These are phyloP conservation scores for Semotilus atromaculatus DNA, from an alignment of 2,797 vertebrate genomes.

Conservation along the genomic window DNA sequence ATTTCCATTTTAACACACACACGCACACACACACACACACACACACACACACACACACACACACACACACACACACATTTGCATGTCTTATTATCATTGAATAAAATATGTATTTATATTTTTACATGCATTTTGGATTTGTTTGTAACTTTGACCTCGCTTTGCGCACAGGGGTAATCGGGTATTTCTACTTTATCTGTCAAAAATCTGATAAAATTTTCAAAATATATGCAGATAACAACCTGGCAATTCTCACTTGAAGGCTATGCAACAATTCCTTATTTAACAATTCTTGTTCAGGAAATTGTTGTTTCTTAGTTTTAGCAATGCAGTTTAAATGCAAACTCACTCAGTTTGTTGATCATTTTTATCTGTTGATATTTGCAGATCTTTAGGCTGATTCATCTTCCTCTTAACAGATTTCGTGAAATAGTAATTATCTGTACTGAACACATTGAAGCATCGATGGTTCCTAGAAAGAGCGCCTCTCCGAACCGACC, in stretches of 20 bases:
- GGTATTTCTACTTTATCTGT: too few species aligned
- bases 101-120: too few species aligned
- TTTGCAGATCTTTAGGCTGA: conserved; percentile 8
- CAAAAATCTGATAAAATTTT: too few species aligned
- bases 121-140: too few species aligned
- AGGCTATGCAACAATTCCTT: neutral
- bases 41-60: too few species aligned
- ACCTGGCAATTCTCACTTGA: neutral
- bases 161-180: too few species aligned
- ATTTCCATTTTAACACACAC: too few species aligned
- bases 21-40: neutral
- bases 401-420: neutral
- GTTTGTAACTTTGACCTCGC: too few species aligned
- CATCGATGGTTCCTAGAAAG: conserved; percentile 11
- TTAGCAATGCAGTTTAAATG: neutral
- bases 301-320: neutral
- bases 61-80: too few species aligned
- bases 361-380: conserved; percentile 21
- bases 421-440: conserved; percentile 8
- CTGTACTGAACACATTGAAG: neutral
- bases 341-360: conserved; percentile 11
- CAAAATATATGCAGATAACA: neutral
- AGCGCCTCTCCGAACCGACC: neutral
- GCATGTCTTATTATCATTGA: too few species aligned
- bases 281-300: neutral